A percentile compares a stretch with the other conserved stretches of the same genome.
Conservation (phyloP, 2,797 vertebrate species). For the Enteromius argenteus region DNA sequence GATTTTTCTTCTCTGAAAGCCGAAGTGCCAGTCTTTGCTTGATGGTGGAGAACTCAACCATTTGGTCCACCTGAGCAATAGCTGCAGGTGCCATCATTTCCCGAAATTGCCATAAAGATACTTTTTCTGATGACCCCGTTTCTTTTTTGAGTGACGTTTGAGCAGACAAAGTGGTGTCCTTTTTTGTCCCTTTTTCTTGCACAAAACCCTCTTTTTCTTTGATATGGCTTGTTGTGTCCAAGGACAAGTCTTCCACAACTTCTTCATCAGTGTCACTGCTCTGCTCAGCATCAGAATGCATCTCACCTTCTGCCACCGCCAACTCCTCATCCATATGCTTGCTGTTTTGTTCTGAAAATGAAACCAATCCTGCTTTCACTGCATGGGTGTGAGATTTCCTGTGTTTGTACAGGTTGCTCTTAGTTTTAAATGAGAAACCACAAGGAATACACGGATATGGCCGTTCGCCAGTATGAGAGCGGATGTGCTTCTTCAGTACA, state of each 20-base stretch:
- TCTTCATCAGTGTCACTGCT: conserved; percentile 98
- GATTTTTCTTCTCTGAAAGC: conserved; percentile 94
- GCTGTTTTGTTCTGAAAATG: conserved; percentile 89
- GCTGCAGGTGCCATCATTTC: conserved; percentile 84
- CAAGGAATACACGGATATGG: conserved; percentile 97
- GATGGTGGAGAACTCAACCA: conserved; percentile 92
- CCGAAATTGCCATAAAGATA: conserved; percentile 82
- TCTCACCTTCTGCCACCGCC: conserved; percentile 90
- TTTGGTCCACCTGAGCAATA: conserved; percentile 81
- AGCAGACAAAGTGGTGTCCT: conserved; percentile 87
- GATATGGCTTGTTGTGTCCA: conserved; percentile 77
- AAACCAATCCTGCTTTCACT: conserved; percentile 93
- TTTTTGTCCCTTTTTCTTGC: conserved; percentile 70
- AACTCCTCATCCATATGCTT: conserved; percentile 88
- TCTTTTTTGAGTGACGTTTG: conserved; percentile 92
- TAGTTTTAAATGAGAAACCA: conserved; percentile 99
- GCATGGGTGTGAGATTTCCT: conserved; percentile 98
- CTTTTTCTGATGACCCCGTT: conserved; percentile 82
- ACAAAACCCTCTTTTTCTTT: conserved; percentile 46
- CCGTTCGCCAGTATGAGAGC: conserved; percentile 96
- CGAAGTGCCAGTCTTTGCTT: conserved; percentile 96
- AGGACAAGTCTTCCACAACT: conserved; percentile 82
- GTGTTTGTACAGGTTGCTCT: conserved; percentile 99
- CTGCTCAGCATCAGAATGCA: conserved; percentile 95
- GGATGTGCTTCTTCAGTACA: conserved; percentile 98